Conservation (phyloP, 2,113 vertebrate genomes). For the Isichthys henryi region DNA sequence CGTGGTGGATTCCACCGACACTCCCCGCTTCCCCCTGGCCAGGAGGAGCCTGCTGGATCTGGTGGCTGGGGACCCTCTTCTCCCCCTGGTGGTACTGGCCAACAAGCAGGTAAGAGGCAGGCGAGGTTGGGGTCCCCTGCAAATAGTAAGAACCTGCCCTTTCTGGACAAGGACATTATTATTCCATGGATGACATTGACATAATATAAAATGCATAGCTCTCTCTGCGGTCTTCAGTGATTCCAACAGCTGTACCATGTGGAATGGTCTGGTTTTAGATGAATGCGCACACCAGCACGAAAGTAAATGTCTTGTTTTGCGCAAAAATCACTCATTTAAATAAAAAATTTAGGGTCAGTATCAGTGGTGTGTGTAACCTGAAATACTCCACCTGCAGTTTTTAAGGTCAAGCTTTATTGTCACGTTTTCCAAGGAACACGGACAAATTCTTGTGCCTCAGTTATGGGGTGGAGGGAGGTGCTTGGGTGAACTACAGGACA, state of each 20-base stretch:
- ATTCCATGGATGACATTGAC: background rate
- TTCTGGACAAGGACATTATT: background rate
- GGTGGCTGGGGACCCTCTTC: slow-evolving; percentile 55
- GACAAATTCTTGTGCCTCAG: background rate
- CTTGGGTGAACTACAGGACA: background rate
- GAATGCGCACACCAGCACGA: background rate
- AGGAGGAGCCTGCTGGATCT: slow-evolving; percentile 75
- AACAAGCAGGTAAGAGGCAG: slow-evolving; percentile 83
- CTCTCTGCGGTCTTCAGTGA: background rate
- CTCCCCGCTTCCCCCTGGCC: slow-evolving; percentile 67
- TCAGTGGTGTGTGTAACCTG: background rate
- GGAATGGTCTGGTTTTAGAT: background rate
- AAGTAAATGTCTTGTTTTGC: background rate
- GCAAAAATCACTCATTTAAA: background rate
- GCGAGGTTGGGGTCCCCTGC: background rate
- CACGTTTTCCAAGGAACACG: background rate
- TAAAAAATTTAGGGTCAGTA: background rate
- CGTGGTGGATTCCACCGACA: slow-evolving; percentile 79
- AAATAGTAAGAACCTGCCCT: background rate
- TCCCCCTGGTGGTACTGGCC: slow-evolving; percentile 83
- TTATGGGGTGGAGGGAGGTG: background rate
- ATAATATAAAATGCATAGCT: background rate
- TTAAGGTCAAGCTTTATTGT: background rate
- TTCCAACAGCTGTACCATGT: background rate
- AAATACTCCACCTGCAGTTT: background rate